Evolutionary conservation across 2,797 vertebrate species (phyloP).

Genomic region (Tenualosa thibaudeaui): DNA sequence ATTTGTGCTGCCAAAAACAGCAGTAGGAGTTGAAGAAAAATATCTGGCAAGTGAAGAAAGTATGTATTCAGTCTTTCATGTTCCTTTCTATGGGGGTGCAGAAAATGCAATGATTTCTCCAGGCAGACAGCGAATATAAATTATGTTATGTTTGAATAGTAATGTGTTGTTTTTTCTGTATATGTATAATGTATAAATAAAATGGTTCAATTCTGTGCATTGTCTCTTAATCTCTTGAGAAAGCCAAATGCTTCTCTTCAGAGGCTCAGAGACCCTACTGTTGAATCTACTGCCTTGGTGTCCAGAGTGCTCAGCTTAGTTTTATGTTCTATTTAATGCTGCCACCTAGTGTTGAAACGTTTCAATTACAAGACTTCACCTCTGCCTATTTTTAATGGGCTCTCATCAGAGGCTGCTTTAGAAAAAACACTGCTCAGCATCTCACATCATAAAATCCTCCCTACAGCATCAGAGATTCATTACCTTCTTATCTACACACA

Average conservation of each 20-base stretch:
- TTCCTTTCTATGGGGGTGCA: neutral
- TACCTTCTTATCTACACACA: neutral
- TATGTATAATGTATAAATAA: neutral
- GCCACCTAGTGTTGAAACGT: neutral
- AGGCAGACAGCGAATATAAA: neutral
- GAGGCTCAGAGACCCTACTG: neutral
- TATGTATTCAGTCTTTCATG: neutral
- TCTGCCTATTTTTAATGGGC: neutral
- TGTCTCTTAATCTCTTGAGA: neutral
- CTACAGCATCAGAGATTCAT: neutral
- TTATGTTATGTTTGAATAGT: constrained; percentile 1
- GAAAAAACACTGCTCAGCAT: neutral
- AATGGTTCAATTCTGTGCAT: neutral
- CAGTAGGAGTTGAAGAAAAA: neutral
- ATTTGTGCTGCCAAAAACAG: constrained; percentile 10
- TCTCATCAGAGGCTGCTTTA: neutral
- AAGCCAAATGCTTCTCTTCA: neutral
- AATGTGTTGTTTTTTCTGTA: neutral
- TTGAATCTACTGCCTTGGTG: neutral
- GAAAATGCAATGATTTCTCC: neutral
- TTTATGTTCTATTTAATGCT: neutral
- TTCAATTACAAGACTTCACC: neutral
- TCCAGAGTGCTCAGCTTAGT: neutral
- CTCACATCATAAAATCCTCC: neutral
- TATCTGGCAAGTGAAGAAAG: constrained; percentile 10